Evolutionary conservation across 2,113 vertebrate genomes (phyloP), one percentile per base, ranked within the genome.

Genomic region (Scartelaos histophorus): DNA sequence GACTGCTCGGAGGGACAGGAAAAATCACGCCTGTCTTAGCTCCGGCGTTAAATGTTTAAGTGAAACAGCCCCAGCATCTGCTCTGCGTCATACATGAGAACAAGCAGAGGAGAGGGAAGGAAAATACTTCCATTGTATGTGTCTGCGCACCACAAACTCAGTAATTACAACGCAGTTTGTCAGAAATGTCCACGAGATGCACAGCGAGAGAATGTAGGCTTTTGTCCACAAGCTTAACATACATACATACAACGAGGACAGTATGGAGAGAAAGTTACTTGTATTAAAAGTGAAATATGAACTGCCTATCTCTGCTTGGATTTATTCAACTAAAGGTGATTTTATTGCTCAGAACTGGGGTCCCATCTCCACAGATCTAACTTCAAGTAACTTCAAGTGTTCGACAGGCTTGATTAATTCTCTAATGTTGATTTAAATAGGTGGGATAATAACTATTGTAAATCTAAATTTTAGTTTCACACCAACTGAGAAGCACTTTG

Each of bases 11-110:
- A 15, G 21, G n/a, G 21, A 70, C 56, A n/a, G 76, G 73, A 58
- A 82, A 82, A 82, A 79, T 74, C 65, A 58, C 69, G 71, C 64
- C 76, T 66, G 74, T 56, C 29, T 71, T 73, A 69, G 47, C 45
- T 67, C 83, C 49, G 79, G 71, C 68, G 25, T 21, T 53, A 70
- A 38, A 68, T 45, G 76, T 68, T 73, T 25, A 66, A 49, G 34
- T 46, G 15, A 35, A 64, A 67, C 34, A 51, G 46, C 57, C 34
- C n/a, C 2, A 29, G 61, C 34, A 1, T 25, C 46, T 73, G 56
- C 4, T 60, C 70, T 61, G 66, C 0, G 21, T 29, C 34, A 17
- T 7, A 56, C 22, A 47, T 9, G 34, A 25, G 76, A 19, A 16
- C 75, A 24, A 45, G 21, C 47, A 38, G 13, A 46, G 11, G 4